phyloP scores from a whole-genome alignment of 1,140 invertebrate species.

The Caenorhabditis brenneri region DNA sequence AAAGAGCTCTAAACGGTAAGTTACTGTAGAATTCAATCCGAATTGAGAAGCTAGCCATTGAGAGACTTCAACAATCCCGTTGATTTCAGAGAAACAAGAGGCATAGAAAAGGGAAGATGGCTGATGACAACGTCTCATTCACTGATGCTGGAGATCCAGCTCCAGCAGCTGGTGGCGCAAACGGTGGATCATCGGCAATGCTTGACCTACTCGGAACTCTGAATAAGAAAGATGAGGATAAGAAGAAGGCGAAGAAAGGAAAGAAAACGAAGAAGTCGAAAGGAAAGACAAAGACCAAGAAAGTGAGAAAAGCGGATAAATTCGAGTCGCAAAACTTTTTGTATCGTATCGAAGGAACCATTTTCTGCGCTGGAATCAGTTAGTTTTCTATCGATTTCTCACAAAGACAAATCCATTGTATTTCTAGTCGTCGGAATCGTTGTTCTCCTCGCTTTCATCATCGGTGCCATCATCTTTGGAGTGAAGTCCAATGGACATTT shows the following conservation, averaged over 20 bases:
- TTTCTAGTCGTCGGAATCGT: conserved; percentile 16
- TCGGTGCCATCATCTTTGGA: neutral
- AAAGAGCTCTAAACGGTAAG: conserved; percentile 26
- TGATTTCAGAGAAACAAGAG: conserved; percentile 17
- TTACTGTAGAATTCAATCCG: no score
- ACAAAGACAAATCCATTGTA: neutral
- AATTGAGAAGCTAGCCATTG: no score
- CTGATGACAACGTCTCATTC: conserved; percentile 34
- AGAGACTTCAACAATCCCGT: no score
- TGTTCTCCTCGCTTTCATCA: conserved; percentile 1
- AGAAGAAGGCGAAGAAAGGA: neutral
- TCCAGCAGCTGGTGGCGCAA: neutral
- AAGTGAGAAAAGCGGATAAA: conserved; percentile 26
- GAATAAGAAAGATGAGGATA: conserved; percentile 13
- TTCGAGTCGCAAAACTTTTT: conserved; percentile 23
- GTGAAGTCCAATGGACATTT: neutral
- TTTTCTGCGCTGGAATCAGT: conserved; percentile 27
- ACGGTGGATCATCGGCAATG: conserved; percentile 23
- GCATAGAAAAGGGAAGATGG: conserved; percentile 6
- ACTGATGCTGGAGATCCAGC: conserved; percentile 8
- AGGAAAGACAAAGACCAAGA: neutral
- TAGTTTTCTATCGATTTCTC: no score
- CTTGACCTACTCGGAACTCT: neutral
- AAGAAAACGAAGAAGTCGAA: conserved; percentile 2
- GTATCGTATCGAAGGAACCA: conserved; percentile 24